Conservation (phyloP, 2,888 invertebrate species). For the Melanostoma scalare region DNA sequence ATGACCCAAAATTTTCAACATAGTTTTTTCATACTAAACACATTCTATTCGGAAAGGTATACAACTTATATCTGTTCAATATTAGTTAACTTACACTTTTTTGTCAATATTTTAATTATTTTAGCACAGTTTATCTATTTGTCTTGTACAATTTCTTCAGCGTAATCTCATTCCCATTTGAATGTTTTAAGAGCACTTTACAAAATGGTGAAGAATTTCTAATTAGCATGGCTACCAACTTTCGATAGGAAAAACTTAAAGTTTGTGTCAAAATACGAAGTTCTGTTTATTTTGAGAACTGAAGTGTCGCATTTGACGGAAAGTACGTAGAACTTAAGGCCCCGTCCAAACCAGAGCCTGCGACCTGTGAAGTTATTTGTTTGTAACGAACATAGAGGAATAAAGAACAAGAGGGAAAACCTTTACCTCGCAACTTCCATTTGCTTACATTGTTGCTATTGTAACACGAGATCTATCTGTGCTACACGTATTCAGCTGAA, state of each 20-base stretch:
- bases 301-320: background rate
- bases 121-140: slow-evolving; percentile 43
- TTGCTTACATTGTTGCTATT: too few relatives aligned
- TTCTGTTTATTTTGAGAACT: slow-evolving; percentile 21
- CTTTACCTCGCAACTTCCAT: too few relatives aligned
- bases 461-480: too few relatives aligned
- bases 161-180: slow-evolving; percentile 72
- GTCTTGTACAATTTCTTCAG: slow-evolving; percentile 60
- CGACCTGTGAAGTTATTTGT: too few relatives aligned
- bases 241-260: slow-evolving; percentile 21
- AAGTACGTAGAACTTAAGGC: too few relatives aligned
- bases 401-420: too few relatives aligned
- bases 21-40: slow-evolving; percentile 67
- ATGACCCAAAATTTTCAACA: slow-evolving; percentile 78
- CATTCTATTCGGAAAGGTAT: slow-evolving; percentile 41
- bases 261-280: slow-evolving; percentile 31
- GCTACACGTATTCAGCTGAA: too few relatives aligned
- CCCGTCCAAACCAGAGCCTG: too few relatives aligned
- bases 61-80: slow-evolving; percentile 39
- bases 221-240: slow-evolving; percentile 64
- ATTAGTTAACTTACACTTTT: slow-evolving; percentile 75
- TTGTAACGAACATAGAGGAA: too few relatives aligned
- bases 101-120: slow-evolving; percentile 52
- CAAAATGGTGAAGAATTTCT: slow-evolving; percentile 75
- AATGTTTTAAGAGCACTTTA: slow-evolving; percentile 77